phyloP scores from a whole-genome alignment of 1,140 invertebrate genomes.

The Drosophila rhopaloa region DNA sequence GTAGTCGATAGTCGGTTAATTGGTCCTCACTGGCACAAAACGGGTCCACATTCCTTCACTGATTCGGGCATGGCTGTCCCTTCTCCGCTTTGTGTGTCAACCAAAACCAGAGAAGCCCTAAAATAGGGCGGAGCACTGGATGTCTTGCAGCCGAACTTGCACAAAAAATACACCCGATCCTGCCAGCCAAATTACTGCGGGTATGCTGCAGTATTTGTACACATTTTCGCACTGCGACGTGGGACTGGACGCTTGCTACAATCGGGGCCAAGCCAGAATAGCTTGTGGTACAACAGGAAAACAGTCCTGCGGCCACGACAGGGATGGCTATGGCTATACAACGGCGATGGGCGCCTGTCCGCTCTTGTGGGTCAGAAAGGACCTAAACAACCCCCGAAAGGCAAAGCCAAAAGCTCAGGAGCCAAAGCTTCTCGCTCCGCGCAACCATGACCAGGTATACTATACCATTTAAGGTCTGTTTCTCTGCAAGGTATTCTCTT shows the following conservation, averaged over 20 bases:
- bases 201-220: constrained; percentile 6
- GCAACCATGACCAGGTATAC: constrained; percentile 4
- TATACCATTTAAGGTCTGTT: neutral
- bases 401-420: constrained; percentile 16
- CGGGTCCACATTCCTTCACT: constrained; percentile 25
- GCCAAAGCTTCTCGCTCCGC: constrained; percentile 18
- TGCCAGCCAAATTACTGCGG: constrained; percentile 1
- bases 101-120: neutral
- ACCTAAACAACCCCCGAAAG: constrained; percentile 45
- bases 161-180: neutral
- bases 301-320: constrained; percentile 35
- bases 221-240: constrained; percentile 38
- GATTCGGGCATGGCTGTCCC: constrained; percentile 10
- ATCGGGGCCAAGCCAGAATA: constrained; percentile 77
- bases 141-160: neutral
- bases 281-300: constrained; percentile 74
- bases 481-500: no score
- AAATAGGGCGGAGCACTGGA: constrained; percentile 50
- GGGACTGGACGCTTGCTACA: constrained; percentile 30
- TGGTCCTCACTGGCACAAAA: constrained; percentile 12
- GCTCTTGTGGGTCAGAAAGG: constrained; percentile 19
- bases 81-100: neutral
- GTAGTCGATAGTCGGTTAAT: neutral
- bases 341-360: constrained; percentile 4
- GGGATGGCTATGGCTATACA: constrained; percentile 25